Conservation (phyloP, 2,113 vertebrate genomes). For the Calidris pugnax region DNA sequence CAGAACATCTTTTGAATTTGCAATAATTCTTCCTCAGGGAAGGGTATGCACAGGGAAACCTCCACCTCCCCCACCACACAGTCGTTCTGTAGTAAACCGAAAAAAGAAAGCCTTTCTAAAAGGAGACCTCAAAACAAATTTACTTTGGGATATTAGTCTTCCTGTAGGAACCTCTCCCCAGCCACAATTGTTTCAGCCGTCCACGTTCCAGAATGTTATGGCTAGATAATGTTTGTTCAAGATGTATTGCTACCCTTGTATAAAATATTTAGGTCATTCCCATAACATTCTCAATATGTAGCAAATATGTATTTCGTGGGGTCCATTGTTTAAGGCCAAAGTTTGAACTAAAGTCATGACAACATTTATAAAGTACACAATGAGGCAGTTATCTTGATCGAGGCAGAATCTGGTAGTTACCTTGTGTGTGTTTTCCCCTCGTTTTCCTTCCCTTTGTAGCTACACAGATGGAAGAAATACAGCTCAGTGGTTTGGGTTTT, state of each 20-base stretch:
- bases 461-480: background rate
- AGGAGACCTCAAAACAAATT: background rate
- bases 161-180: background rate
- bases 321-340: constrained; percentile 14
- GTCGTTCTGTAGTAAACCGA: background rate
- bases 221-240: constrained; percentile 5
- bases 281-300: background rate
- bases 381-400: background rate
- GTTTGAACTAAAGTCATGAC: background rate
- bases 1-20: background rate
- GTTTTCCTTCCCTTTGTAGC: constrained; percentile 1
- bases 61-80: background rate
- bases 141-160: background rate
- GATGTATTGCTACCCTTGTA: background rate
- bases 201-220: background rate
- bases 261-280: constrained; percentile 12
- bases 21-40: background rate
- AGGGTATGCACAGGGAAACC: background rate
- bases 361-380: background rate
- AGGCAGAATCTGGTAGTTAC: background rate
- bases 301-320: background rate
- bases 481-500: background rate
- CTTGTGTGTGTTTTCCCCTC: background rate
- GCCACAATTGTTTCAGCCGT: background rate
- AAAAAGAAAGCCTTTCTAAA: background rate